Percentiles rank a stretch among this genome's conserved stretches.
Conservation (phyloP, 23 tunicate genomes). For the Ascidia mentula region DNA sequence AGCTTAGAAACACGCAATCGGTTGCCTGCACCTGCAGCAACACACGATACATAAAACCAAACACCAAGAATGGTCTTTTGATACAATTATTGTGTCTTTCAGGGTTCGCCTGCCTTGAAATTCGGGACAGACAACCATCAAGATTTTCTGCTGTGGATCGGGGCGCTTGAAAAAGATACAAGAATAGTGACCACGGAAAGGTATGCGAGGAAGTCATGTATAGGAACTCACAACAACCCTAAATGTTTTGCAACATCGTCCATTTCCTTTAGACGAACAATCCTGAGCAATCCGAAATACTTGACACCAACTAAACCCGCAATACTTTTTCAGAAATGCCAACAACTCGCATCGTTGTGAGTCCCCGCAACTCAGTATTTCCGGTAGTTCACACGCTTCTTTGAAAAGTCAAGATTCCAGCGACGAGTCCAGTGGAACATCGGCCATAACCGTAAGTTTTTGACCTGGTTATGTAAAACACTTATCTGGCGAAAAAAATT, state of each 20-base stretch:
- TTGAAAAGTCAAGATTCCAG: neutral
- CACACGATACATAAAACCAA: neutral
- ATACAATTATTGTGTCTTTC: too few relatives aligned
- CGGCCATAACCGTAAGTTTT: neutral
- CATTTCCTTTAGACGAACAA: too few relatives aligned
- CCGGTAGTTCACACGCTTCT: neutral
- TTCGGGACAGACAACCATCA: conserved; percentile 70
- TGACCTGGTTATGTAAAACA: neutral
- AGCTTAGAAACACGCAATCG: neutral
- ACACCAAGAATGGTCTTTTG: neutral
- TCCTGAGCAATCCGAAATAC: too few relatives aligned
- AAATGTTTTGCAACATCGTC: neutral
- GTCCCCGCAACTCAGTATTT: neutral
- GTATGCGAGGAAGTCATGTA: neutral
- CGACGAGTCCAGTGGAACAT: neutral
- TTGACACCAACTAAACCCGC: too few relatives aligned
- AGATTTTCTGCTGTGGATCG: conserved; percentile 81
- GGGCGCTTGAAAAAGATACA: conserved; percentile 80
- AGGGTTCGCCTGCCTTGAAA: conserved; percentile 67
- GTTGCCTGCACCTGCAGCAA: neutral
- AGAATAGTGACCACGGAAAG: conserved; percentile 11
- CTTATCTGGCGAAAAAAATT: too few relatives aligned
- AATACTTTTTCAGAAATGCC: neutral
- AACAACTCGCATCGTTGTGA: neutral
- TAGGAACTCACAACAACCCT: neutral